Evolutionary conservation across 2,888 invertebrate genomes (phyloP), one percentile per base, ranked within the genome.

Genomic region (Tetanocera ferruginea): DNA sequence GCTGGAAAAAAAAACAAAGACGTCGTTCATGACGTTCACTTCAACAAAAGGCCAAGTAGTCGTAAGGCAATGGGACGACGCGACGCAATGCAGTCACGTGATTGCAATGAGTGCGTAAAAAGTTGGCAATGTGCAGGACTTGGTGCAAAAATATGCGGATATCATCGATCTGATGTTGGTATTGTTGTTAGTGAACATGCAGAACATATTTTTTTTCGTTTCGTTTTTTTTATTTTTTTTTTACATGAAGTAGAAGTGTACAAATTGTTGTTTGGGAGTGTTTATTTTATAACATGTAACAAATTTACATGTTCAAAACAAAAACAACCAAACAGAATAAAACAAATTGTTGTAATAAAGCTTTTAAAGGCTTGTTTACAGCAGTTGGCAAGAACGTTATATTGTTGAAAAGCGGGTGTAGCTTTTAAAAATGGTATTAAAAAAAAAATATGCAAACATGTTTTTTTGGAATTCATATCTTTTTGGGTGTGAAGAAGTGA

Each of bases 401-500:
- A n/a, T 11, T 43, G 43, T 11, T 43, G 14, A 43, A 31, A 43
- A 43, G 43, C 37, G 43, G 2, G 43, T 11, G 43, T 43, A 43
- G 11, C 43, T 43, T 6, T 37, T 37, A 4, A 37, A 37, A 5
- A 37, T 8, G 1, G 37, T 6, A 8, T 37, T 43, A 43, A 14
- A 43, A 43, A 43, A 43, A 11, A 43, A 43, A 3, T 1, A 43
- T 43, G 43, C 43, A 14, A 43, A 43, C 43, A 43, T 43, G 43
- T 43, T 43, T 43, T n/a, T 43, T 8, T 43, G 14, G 14, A 43
- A 43, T 43, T 43, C 43, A 14, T 43, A 43, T 14, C 25, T 60
- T 60, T 60, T 60, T 11, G 14, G 60, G 60, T 25, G 60, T 60
- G 60, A 60, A 60, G 28, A 55, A 55, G 55, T 60, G 25, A 60